phyloP scores from a whole-genome alignment of 2,797 vertebrate species.

The Falco berigora region DNA sequence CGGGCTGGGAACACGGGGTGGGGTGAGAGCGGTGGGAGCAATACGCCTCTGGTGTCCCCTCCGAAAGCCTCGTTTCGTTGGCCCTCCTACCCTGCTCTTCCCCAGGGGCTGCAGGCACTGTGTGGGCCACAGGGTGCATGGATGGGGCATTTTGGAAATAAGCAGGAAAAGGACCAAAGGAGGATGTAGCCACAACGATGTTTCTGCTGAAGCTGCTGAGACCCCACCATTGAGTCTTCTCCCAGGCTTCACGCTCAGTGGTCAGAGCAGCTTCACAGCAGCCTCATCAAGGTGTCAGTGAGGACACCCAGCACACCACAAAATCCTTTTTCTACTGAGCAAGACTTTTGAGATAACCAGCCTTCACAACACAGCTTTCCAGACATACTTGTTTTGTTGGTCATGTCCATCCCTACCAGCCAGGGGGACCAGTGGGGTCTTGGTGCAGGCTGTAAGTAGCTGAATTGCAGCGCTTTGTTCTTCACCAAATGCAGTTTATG shows the following conservation, averaged over 20 bases:
- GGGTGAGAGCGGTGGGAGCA: neutral
- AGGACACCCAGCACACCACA: neutral
- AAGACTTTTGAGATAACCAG: neutral
- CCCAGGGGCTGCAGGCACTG: accelerated
- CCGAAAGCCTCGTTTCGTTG: accelerated
- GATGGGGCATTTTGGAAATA: neutral
- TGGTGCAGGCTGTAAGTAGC: neutral
- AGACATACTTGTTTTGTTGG: neutral
- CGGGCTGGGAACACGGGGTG: neutral
- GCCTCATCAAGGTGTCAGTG: neutral
- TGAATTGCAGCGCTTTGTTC: neutral
- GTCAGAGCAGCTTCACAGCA: neutral
- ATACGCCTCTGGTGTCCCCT: neutral
- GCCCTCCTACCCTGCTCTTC: neutral
- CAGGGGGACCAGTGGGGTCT: neutral
- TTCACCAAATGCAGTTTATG: neutral
- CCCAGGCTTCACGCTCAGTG: accelerated
- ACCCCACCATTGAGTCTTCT: neutral
- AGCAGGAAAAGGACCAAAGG: neutral
- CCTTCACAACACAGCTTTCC: neutral
- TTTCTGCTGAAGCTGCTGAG: neutral
- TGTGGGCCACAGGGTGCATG: neutral
- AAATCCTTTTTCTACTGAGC: neutral
- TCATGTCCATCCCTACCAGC: neutral
- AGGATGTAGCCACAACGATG: neutral